phyloP scores from a whole-genome alignment of 2,797 vertebrate species.

The Paedocypris micromegethes region DNA sequence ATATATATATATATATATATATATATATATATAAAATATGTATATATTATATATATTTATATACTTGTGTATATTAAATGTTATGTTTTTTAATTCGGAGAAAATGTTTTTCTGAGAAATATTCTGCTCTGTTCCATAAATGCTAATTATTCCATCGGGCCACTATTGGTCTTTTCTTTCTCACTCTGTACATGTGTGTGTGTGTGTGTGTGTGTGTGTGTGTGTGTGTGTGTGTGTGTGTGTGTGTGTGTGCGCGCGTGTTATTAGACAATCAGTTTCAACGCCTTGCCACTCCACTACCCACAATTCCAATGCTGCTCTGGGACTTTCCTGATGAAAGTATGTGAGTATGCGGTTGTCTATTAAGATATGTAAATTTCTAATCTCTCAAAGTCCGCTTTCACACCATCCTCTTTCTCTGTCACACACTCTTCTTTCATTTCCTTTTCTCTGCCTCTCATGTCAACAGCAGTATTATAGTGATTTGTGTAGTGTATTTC shows the following conservation, averaged over 20 bases:
- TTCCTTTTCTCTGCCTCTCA: slow-evolving; percentile 25
- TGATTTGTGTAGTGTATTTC: slow-evolving; percentile 43
- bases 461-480: slow-evolving; percentile 46
- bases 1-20: not conserved
- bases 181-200: not conserved
- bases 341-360: slow-evolving; percentile 46
- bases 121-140: slow-evolving; percentile 17
- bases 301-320: slow-evolving; percentile 41
- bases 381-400: slow-evolving; percentile 50
- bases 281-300: slow-evolving; percentile 44
- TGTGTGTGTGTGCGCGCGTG: slow-evolving; percentile 9
- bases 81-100: too few species aligned
- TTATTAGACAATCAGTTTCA: slow-evolving; percentile 44
- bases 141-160: slow-evolving; percentile 36
- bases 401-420: slow-evolving; percentile 38
- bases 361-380: slow-evolving; percentile 55
- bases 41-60: not conserved
- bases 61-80: too few species aligned
- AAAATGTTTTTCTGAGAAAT: not conserved
- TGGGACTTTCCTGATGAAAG: slow-evolving; percentile 49
- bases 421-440: slow-evolving; percentile 24
- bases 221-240: slow-evolving; percentile 32
- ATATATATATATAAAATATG: not conserved
- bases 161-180: slow-evolving; percentile 27
- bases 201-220: slow-evolving; percentile 19